Evolutionary conservation across 2,113 vertebrate species (phyloP), one percentile per base, ranked within the genome.

Genomic region (Megaceryle torquata): DNA sequence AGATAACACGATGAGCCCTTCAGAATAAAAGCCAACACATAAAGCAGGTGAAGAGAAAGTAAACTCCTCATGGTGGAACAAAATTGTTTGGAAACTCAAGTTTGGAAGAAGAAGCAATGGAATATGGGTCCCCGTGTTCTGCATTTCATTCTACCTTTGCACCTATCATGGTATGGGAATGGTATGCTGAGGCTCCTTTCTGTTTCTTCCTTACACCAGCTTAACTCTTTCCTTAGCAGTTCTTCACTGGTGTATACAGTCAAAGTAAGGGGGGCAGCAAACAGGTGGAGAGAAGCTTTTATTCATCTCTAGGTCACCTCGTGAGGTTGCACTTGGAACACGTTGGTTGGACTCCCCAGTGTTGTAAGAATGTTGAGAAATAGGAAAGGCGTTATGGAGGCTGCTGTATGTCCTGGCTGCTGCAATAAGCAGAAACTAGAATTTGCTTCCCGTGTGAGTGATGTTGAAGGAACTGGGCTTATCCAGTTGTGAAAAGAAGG

Each of bases 231-330:
- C 31, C 31, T 89, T 31, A 51, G 41, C 33, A 31, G 17, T 51
- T 71, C 7, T 56, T 91, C 15, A 4, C 13, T 71, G 48, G 4
- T 56, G 3, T 61, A 1, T 33, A 31, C 12, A 10, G 17, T 63
- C 14, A 18, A 70, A 33, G 28, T 33, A 41, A 61, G 46, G 2
- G 35, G 6, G 50, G 35, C 6, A 2, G 48, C 64, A n/a, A 71
- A 10, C 9, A 67, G 8, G 1, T 29, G 43, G 51, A 50, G 61
- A 43, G 29, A 20, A 65, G 35, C 31, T 82, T 76, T 82, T 60
- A 25, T 54, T 67, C 0, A 4, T 63, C 28, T 75, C 18, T 37
- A 0, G 4, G 4, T 84, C 16, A 15, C 15, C 21, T 11, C 50
- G 8, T 57, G 41, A 67, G 37, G 37, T 61, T 85, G 56, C 25